Percentiles rank a stretch among this genome's conserved stretches.
Conservation (phyloP, 2,113 vertebrate species). For the Neodon shergylaensis region DNA sequence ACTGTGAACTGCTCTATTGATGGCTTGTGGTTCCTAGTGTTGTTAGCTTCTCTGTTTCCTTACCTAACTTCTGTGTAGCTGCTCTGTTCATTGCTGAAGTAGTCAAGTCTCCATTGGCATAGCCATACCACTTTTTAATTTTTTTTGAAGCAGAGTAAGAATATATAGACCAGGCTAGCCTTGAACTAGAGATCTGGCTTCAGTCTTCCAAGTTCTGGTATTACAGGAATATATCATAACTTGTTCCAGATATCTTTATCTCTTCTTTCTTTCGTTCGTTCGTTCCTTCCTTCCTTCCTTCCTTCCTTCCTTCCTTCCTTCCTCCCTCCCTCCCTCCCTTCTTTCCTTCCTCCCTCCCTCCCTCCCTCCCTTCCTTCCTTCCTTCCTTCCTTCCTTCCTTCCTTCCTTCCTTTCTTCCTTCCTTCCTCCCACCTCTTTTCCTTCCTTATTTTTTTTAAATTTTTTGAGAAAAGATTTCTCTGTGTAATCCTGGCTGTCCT, state of each 20-base stretch:
- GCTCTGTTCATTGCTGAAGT: not conserved
- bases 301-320: accelerated
- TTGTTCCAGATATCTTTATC: not conserved
- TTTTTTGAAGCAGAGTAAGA: not conserved
- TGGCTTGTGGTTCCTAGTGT: not conserved
- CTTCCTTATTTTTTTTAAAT: too few species aligned
- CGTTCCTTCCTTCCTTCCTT: too few species aligned
- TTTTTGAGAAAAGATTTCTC: not conserved
- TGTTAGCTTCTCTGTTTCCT: not conserved
- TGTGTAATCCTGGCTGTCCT: not conserved
- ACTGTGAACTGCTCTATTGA: not conserved
- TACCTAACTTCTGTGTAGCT: not conserved
- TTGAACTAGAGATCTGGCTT: not conserved
- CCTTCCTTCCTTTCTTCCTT: accelerated
- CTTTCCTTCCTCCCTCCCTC: too few species aligned
- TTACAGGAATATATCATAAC: not conserved
- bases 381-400: too few species aligned
- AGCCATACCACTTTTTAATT: not conserved
- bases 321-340: too few species aligned
- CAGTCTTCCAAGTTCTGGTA: not conserved
- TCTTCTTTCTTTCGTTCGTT: too few species aligned
- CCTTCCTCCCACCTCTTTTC: too few species aligned
- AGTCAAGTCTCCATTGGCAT: not conserved
- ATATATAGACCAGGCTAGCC: not conserved
- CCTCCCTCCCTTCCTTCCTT: too few species aligned